A percentile compares a stretch with the other conserved stretches of the same genome.
These are phyloP conservation scores for Arrhopalites spinosus DNA, from an alignment of 2,888 invertebrate genomes.

Conservation along the genomic window DNA sequence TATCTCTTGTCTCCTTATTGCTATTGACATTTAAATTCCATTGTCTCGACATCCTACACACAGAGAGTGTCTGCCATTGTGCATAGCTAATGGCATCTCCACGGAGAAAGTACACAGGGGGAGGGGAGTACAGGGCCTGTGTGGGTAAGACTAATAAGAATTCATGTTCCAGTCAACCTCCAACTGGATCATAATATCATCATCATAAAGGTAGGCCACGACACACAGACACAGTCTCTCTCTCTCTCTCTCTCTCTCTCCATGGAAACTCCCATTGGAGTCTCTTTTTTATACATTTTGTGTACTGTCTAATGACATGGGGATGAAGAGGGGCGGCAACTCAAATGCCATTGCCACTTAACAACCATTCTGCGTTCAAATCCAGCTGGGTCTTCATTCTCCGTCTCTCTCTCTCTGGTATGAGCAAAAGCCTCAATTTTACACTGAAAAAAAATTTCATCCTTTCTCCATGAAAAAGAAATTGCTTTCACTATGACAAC, in stretches of 20 bases:
- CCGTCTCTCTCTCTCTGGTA: conserved; percentile 4
- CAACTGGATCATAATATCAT: not conserved
- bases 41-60: not conserved
- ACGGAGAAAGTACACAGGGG: not conserved
- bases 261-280: too few relatives aligned
- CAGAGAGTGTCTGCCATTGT: not conserved
- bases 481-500: not conserved
- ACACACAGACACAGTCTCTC: conserved; percentile 7
- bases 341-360: conserved; percentile 27
- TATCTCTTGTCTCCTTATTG: not conserved
- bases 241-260: not conserved
- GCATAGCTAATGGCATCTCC: not conserved
- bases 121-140: too few relatives aligned
- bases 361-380: conserved; percentile 4
- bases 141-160: conserved; percentile 2
- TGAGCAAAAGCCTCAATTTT: too few relatives aligned
- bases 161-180: not conserved
- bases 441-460: not conserved
- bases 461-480: too few relatives aligned
- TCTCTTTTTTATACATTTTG: too few relatives aligned
- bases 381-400: conserved; percentile 24
- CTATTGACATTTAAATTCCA: conserved; percentile 31
- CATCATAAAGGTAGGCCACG: conserved; percentile 7
- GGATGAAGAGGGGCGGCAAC: too few relatives aligned
- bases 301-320: too few relatives aligned